A percentile compares a stretch with the other conserved stretches of the same genome.
Evolutionary conservation across 2,113 vertebrate species (phyloP).

Genomic region (Clarias gariepinus): DNA sequence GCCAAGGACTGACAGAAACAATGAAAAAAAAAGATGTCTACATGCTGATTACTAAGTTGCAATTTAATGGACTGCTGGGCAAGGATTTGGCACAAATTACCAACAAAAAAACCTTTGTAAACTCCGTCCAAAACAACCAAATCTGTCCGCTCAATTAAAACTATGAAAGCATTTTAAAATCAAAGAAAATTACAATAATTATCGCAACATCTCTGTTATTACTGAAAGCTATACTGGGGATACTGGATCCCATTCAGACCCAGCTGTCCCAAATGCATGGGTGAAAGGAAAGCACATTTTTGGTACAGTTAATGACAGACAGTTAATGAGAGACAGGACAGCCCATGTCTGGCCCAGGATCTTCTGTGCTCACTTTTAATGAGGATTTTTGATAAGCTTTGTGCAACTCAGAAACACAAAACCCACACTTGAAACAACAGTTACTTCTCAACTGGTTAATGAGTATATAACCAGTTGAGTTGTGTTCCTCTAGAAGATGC

Average conservation of each 20-base stretch:
- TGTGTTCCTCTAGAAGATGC: neutral
- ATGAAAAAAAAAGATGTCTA: neutral
- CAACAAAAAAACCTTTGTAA: conserved; percentile 25
- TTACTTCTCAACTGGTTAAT: neutral
- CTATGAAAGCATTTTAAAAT: conserved; percentile 52
- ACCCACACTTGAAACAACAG: neutral
- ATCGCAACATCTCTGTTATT: conserved; percentile 56
- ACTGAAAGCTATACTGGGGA: conserved; percentile 44
- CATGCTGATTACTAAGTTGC: conserved; percentile 19
- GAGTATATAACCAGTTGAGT: neutral
- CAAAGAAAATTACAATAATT: conserved; percentile 57
- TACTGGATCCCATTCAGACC: conserved; percentile 41
- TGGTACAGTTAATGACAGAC: conserved; percentile 44
- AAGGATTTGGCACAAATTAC: conserved; percentile 21
- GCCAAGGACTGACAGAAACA: neutral
- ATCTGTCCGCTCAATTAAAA: conserved; percentile 56
- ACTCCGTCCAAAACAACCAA: conserved; percentile 45
- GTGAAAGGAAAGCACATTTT: conserved; percentile 46
- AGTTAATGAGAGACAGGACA: conserved; percentile 36
- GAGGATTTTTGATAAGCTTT: conserved; percentile 17
- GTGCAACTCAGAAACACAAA: conserved; percentile 6
- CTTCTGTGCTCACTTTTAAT: conserved; percentile 27
- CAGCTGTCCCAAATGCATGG: conserved; percentile 39
- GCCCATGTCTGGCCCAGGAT: conserved; percentile 20
- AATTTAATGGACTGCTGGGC: conserved; percentile 30